phyloP scores from a whole-genome alignment of 2,888 invertebrate genomes.

The Aphidius colemani region DNA sequence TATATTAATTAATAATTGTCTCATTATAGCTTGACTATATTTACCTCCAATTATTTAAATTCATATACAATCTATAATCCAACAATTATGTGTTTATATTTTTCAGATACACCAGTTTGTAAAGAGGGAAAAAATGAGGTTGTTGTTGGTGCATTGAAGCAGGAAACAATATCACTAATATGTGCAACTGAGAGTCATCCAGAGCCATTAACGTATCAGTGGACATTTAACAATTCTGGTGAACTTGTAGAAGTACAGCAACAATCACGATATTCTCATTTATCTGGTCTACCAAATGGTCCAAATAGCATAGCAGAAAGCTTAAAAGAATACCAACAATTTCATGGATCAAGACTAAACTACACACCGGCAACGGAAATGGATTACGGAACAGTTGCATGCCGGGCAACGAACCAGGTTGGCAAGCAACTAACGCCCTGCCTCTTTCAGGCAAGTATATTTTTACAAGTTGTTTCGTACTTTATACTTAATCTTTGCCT shows the following conservation, averaged over 20 bases:
- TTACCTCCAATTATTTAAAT: too few relatives aligned
- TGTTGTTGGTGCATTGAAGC: constrained; percentile 80
- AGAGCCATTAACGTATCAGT: constrained; percentile 82
- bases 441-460: constrained; percentile 72
- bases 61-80: too few relatives aligned
- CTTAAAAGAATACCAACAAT: constrained; percentile 53
- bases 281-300: constrained; percentile 44
- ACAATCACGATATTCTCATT: constrained; percentile 62
- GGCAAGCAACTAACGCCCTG: constrained; percentile 85
- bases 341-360: constrained; percentile 72
- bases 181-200: constrained; percentile 90
- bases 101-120: constrained; percentile 51
- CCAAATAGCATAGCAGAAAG: constrained; percentile 44
- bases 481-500: constrained; percentile 1
- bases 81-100: neutral
- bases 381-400: constrained; percentile 87
- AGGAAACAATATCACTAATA: constrained; percentile 82
- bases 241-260: constrained; percentile 78
- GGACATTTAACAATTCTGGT: constrained; percentile 92
- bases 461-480: constrained; percentile 9
- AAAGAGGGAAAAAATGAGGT: constrained; percentile 75
- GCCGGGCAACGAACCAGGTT: constrained; percentile 83
- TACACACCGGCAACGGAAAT: constrained; percentile 86
- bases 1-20: too few relatives aligned
- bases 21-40: too few relatives aligned